Conservation (phyloP, 2,113 vertebrate genomes). For the Phasianus colchicus region DNA sequence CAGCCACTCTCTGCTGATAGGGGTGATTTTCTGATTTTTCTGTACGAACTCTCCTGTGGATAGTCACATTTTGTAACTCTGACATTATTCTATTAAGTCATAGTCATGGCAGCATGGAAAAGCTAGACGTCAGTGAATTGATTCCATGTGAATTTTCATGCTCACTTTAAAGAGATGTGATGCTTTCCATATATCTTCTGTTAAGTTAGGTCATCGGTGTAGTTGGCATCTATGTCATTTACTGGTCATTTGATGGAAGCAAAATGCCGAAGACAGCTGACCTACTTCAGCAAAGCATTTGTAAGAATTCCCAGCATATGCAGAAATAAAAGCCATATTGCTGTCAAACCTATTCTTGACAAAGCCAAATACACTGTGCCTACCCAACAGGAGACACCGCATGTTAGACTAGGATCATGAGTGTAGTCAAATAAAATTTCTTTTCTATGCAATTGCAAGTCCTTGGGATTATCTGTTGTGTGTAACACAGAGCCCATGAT, state of each 20-base stretch:
- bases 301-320: background rate
- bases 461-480: background rate
- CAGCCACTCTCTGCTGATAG: accelerated
- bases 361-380: accelerated
- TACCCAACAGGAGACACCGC: accelerated
- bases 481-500: background rate
- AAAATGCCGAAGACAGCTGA: background rate
- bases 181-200: background rate
- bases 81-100: background rate
- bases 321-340: accelerated
- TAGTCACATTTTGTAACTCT: background rate
- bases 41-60: background rate
- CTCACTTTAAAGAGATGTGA: background rate
- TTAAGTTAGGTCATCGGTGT: background rate
- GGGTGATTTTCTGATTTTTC: background rate
- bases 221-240: background rate
- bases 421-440: background rate
- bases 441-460: background rate
- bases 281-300: background rate
- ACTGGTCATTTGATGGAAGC: background rate
- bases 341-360: background rate
- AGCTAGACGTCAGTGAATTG: background rate
- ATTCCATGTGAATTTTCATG: background rate
- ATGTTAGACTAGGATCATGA: background rate
- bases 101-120: background rate